Percentiles rank a stretch among this genome's conserved stretches.
Evolutionary conservation across 2,888 invertebrate genomes (phyloP).

Genomic region (Therioaphis trifolii): DNA sequence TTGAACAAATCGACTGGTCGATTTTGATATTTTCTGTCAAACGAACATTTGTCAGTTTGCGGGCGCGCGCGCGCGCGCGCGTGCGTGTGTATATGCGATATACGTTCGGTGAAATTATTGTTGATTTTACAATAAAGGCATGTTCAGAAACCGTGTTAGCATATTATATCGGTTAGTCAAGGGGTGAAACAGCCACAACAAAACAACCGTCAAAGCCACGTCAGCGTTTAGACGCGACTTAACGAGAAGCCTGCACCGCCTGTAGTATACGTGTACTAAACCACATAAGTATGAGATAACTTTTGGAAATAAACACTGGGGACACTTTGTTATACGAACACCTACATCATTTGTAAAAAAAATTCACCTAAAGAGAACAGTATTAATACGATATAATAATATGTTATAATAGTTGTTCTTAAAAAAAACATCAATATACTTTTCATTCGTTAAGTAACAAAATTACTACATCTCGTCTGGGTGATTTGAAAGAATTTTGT

Average conservation of each 20-base stretch:
- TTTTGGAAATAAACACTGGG: conserved; percentile 18
- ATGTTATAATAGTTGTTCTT: no score
- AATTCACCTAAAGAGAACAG: no score
- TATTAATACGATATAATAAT: no score
- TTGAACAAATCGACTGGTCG: background rate
- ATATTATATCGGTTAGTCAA: background rate
- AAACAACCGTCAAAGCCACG: conserved; percentile 12
- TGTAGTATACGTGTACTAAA: background rate
- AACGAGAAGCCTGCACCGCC: conserved; percentile 1
- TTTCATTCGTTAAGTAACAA: no score
- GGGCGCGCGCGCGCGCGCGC: no score
- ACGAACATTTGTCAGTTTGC: background rate
- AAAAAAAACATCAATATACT: no score
- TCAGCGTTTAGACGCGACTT: conserved; percentile 31
- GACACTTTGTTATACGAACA: background rate
- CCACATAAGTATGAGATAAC: background rate
- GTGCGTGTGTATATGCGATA: no score
- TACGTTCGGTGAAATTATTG: background rate
- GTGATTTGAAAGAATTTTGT: no score
- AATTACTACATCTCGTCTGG: no score
- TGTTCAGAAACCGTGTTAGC: background rate
- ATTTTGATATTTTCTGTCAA: background rate
- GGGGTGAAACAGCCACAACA: conserved; percentile 15
- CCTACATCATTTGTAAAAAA: no score
- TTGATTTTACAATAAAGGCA: background rate